A percentile compares a stretch with the other conserved stretches of the same genome.
phyloP scores from a whole-genome alignment of 2,113 vertebrate species.

The Jaculus jaculus region DNA sequence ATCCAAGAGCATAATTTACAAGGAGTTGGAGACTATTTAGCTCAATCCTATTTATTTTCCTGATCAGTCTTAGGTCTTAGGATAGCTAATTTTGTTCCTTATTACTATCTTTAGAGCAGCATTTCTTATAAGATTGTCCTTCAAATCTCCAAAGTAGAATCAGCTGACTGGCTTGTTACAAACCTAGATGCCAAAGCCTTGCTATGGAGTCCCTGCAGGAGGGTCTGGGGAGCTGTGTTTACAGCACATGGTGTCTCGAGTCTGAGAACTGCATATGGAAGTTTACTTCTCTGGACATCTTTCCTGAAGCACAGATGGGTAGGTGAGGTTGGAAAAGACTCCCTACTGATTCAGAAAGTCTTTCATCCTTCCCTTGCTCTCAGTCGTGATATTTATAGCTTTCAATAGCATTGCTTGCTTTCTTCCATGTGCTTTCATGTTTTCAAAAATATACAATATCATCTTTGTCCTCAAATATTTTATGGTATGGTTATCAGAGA shows the following conservation, averaged over 20 bases:
- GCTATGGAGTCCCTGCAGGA: neutral
- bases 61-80: neutral
- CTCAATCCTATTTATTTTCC: neutral
- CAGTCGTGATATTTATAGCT: constrained; percentile 41
- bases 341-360: constrained; percentile 36
- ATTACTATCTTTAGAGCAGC: neutral
- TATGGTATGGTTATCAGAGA: neutral
- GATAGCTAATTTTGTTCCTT: neutral
- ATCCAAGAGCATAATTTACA: neutral
- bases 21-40: neutral
- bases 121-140: neutral
- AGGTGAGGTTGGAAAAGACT: constrained; percentile 26
- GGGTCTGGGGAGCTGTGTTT: neutral
- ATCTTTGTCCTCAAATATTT: constrained; percentile 36
- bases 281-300: neutral
- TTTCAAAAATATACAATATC: constrained; percentile 31
- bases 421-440: constrained; percentile 23
- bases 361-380: constrained; percentile 20
- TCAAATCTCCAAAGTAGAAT: neutral
- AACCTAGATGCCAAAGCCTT: neutral
- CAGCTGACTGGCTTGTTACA: neutral
- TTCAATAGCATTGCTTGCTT: constrained; percentile 8
- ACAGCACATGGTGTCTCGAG: neutral
- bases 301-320: constrained; percentile 16
- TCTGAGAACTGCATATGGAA: neutral